Base-by-base conservation (phyloP, 2,888 invertebrate genomes). In the Calephelis perditalis region DNA sequence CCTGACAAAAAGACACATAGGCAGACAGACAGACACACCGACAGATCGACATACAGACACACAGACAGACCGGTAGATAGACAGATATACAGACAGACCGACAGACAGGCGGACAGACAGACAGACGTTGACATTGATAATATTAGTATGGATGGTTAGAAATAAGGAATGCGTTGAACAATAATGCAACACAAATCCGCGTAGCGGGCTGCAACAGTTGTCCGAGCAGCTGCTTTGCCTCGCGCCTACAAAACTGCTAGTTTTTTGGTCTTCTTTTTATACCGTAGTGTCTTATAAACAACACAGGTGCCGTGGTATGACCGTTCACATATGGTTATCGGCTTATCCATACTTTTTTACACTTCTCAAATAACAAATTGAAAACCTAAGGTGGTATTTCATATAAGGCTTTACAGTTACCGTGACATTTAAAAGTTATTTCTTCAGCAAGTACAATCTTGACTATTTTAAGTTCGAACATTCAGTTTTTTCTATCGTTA, bases 301-400 rank as follows among this genome's bases (percentile, higher is more conserved):
- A 90, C 89, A 90, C 89, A 90, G 89, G 89, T 90, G 89, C 88
- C 81, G 73, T 76, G 78, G 82, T 82, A 84, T 85, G 82, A 82
- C 83, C 81, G 74, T 85, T 84, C 83, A 84, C 89, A 87, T 88
- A 88, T 88, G 88, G 87, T 84, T 86, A 84, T 86, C 81, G 79
- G 73, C 75, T 78, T 80, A 78, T 79, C 75, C 74, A 75, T 73
- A 52, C 49, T 82, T 84, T 85, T 84, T 83, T 83, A 79, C 73
- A 69, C 75, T 71, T 73, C 71, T 69, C 71, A 71, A 71, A 76
- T 75, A 35, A 72, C 49, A 52, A 52, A 77, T 76, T 73, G 78
- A 78, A 77, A 77, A 73, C 61, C 60, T 65, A 64, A 67, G 62
- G 60, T 60, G 56, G 49, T 52, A 52, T 52, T 52, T 26, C 49